Conservation (phyloP, 2,113 vertebrate genomes). For the Eonycteris spelaea region DNA sequence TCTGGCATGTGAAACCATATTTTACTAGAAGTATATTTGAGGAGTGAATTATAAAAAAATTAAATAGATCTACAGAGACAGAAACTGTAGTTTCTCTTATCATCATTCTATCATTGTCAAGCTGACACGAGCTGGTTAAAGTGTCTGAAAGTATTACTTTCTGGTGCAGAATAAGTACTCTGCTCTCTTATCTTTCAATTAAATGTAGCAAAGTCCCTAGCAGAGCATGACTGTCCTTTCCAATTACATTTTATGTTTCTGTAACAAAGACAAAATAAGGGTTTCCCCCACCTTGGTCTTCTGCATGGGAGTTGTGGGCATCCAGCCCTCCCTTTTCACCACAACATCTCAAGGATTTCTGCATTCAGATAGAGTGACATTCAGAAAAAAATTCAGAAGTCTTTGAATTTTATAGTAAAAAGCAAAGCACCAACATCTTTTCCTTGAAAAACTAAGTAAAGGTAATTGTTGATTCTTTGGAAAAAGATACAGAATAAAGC, state of each 20-base stretch:
- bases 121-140: background rate
- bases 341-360: background rate
- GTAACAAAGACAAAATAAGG: background rate
- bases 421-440: background rate
- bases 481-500: background rate
- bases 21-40: background rate
- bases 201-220: background rate
- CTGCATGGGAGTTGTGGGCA: background rate
- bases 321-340: background rate
- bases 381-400: background rate
- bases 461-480: background rate
- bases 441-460: background rate
- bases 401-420: background rate
- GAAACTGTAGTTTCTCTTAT: background rate
- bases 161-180: background rate
- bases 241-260: background rate
- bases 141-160: conserved; percentile 6
- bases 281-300: background rate
- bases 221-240: background rate
- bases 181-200: background rate
- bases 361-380: background rate
- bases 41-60: background rate
- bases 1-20: background rate
- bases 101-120: background rate
- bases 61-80: background rate